Base-by-base conservation (phyloP, 2,113 vertebrate genomes). In the Dolichotis patagonum region DNA sequence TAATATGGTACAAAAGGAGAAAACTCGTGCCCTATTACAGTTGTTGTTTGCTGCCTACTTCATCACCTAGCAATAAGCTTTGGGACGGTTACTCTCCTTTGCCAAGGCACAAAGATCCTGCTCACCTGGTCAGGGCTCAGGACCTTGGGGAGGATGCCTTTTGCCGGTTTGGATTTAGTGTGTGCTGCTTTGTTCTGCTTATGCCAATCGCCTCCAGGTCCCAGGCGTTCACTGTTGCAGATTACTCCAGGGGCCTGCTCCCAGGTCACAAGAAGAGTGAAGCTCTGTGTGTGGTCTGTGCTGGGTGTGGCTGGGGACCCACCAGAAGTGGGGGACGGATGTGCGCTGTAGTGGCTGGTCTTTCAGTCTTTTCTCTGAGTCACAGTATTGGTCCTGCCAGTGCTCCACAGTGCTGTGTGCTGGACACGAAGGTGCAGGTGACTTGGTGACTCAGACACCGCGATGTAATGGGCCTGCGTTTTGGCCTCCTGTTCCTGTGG, bases 291-390 rank as follows among this genome's bases (percentile, higher is more conserved):
- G 8, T 32, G 43, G 19, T 2, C 26, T 56, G 22, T 20, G 16
- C 1, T 30, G 22, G n/a, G 62, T 10, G 41, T 32, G 2, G 41
- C 26, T n/a, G 5, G 20, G 3, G 4, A 26, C 14, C 30, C 11
- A 12, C 7, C 38, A 14, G 38, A 52, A 54, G 43, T 26, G 30
- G n/a, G 2, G 8, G 5, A 77, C 26, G 17, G 24, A 32, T 30
- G n/a, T 1, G 8, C 7, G 2, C 38, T 22, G 38, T 14, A 32
- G 5, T 17, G 49, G 7, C 2, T 41, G 3, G 28, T 38, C 8
- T 28, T 49, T 32, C 17, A 58, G 3, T 67, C 17, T 88, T 43
- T 43, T 41, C 49, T 69, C 9, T 63, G 5, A 60, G 11, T 28
- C 49, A 52, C 60, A 67, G 2, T 24, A 54, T 1, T 19, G 3